Evolutionary conservation across 1,140 invertebrate species (phyloP).

Genomic region (Arctopsyche grandis): DNA sequence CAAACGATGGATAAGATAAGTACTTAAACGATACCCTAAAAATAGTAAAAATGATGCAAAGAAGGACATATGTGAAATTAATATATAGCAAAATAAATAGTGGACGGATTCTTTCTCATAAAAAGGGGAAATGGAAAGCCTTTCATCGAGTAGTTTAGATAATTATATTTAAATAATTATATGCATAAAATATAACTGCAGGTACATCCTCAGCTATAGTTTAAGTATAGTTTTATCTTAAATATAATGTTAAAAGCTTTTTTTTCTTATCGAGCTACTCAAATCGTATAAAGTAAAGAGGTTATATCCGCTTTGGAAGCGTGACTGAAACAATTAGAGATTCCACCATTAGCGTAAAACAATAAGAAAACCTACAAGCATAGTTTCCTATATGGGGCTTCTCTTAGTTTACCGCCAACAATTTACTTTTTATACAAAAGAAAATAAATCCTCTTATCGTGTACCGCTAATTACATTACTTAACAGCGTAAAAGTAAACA

Average conservation of each 20-base stretch:
- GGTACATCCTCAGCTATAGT: too few species aligned
- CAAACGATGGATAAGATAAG: too few species aligned
- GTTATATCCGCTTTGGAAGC: neutral
- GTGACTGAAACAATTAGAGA: slow-evolving; percentile 4
- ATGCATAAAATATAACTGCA: too few species aligned
- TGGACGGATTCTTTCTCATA: too few species aligned
- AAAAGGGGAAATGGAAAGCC: too few species aligned
- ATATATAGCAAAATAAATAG: too few species aligned
- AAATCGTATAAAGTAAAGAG: neutral
- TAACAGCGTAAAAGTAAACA: neutral
- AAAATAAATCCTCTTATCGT: slow-evolving; percentile 19
- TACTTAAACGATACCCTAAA: too few species aligned
- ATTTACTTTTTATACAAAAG: neutral
- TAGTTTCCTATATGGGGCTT: neutral
- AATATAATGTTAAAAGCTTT: neutral
- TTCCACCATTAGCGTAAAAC: slow-evolving; percentile 14
- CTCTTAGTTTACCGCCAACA: neutral
- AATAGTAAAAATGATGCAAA: too few species aligned
- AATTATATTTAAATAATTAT: too few species aligned
- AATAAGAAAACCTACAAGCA: slow-evolving; percentile 29
- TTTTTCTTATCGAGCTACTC: neutral
- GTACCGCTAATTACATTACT: neutral
- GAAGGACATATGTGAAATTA: too few species aligned
- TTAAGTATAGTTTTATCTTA: neutral
- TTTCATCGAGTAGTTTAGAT: too few species aligned